Percentiles rank a stretch among this genome's conserved stretches.
phyloP scores from a whole-genome alignment of 30 jellyfish, hydroid and myxozoan species.

The Phacellophora camtschatica region DNA sequence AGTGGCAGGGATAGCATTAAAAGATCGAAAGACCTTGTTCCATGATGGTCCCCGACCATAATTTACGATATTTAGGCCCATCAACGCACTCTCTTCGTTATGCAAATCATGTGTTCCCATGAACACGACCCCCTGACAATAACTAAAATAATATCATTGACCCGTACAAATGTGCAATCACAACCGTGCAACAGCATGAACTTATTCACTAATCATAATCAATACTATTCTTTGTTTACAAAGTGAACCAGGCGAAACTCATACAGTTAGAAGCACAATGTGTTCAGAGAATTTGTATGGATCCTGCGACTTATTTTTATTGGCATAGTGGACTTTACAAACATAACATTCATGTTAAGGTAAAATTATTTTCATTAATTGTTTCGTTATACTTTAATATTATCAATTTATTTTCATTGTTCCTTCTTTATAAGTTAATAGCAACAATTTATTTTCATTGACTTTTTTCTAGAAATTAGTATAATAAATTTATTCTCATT shows the following conservation, averaged over 20 bases:
- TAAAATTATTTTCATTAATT: not conserved
- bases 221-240: not conserved
- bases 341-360: slow-evolving; percentile 2
- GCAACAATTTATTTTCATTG: no score
- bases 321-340: slow-evolving; percentile 62
- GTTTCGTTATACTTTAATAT: not conserved
- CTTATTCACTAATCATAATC: no score
- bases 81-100: no score
- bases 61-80: no score
- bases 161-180: not conserved
- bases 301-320: slow-evolving; percentile 15
- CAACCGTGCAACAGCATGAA: not conserved
- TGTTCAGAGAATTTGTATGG: slow-evolving; percentile 23
- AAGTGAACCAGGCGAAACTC: not conserved
- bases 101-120: no score
- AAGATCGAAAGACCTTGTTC: no score
- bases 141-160: not conserved
- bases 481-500: no score
- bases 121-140: no score
- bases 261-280: not conserved
- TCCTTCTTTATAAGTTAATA: no score
- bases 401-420: no score
- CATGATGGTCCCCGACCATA: not conserved
- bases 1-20: no score
- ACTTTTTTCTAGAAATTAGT: no score